These are phyloP conservation scores for Xenentodon cancila DNA, from an alignment of 2,797 vertebrate genomes.

Conservation along the genomic window DNA sequence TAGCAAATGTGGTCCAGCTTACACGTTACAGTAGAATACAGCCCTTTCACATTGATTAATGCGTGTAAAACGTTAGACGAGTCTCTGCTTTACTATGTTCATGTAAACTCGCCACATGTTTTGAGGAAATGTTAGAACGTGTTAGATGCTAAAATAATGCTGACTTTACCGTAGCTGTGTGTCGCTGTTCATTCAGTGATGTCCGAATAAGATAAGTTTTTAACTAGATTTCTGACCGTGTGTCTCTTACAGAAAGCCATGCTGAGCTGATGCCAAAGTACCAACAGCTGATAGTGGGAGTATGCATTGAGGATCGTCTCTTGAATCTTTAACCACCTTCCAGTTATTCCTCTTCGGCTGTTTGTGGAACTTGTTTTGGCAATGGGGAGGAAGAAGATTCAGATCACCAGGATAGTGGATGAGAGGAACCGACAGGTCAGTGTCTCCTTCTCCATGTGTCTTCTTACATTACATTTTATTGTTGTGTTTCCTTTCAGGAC, in stretches of 20 bases:
- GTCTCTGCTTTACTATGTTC: no score
- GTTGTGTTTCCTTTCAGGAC: neutral
- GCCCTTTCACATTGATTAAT: no score
- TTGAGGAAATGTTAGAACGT: neutral
- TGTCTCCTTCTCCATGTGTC: slow-evolving; percentile 8
- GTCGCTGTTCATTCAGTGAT: neutral
- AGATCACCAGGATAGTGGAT: slow-evolving; percentile 96
- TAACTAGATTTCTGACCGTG: slow-evolving; percentile 12
- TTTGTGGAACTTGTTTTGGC: slow-evolving; percentile 73
- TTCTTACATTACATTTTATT: neutral
- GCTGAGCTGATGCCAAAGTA: slow-evolving; percentile 47
- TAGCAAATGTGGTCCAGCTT: no score
- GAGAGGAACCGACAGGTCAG: slow-evolving; percentile 97
- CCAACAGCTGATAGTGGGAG: slow-evolving; percentile 35
- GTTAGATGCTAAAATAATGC: neutral
- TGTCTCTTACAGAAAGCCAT: slow-evolving; percentile 56
- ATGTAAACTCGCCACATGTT: neutral
- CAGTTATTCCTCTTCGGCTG: slow-evolving; percentile 76
- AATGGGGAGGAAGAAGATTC: slow-evolving; percentile 99
- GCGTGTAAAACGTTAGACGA: no score
- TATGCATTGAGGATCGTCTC: slow-evolving; percentile 82
- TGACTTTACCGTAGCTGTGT: neutral
- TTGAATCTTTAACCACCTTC: slow-evolving; percentile 47
- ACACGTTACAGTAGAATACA: no score
- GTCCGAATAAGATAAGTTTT: neutral